A percentile compares a stretch with the other conserved stretches of the same genome.
These are phyloP conservation scores for Drosophila miranda DNA, from an alignment of 1,140 invertebrate species.

Conservation along the genomic window DNA sequence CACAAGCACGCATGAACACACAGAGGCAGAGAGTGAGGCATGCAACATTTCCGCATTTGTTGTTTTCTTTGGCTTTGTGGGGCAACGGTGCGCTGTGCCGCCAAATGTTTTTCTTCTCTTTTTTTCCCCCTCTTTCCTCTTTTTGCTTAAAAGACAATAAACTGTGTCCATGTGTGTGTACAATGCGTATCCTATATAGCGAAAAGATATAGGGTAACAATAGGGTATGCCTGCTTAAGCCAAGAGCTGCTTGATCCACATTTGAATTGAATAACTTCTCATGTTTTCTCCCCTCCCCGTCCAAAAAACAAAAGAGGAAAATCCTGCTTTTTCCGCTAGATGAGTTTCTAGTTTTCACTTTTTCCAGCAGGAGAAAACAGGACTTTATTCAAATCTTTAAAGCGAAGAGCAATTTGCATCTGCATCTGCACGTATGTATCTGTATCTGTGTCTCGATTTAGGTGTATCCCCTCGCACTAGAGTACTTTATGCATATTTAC, in stretches of 20 bases:
- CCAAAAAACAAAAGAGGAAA: neutral
- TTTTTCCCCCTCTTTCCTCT: too few species aligned
- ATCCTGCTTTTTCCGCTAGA: too few species aligned
- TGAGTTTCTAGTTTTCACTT: constrained; percentile 11
- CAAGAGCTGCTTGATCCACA: constrained; percentile 40
- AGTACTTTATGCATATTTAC: constrained; percentile 71
- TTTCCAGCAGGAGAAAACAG: neutral
- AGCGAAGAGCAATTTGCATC: constrained; percentile 1
- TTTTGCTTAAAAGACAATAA: constrained; percentile 72
- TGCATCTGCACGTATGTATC: neutral
- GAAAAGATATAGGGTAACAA: constrained; percentile 32
- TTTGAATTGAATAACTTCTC: constrained; percentile 16
- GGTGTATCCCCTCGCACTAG: constrained; percentile 40
- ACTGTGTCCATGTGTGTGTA: constrained; percentile 42
- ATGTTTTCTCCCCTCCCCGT: too few species aligned
- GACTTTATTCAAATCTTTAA: too few species aligned
- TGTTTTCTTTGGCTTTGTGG: constrained; percentile 49
- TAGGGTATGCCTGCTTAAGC: constrained; percentile 13
- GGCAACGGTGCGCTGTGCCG: constrained; percentile 39
- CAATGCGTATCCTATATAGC: constrained; percentile 43
- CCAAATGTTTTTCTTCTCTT: constrained; percentile 49
- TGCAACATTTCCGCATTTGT: constrained; percentile 68
- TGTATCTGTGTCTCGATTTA: constrained; percentile 4
- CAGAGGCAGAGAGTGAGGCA: neutral
- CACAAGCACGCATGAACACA: too few species aligned